These are phyloP conservation scores for Scaptomyza caliginosa DNA, from an alignment of 2,888 invertebrate genomes.

Conservation along the genomic window DNA sequence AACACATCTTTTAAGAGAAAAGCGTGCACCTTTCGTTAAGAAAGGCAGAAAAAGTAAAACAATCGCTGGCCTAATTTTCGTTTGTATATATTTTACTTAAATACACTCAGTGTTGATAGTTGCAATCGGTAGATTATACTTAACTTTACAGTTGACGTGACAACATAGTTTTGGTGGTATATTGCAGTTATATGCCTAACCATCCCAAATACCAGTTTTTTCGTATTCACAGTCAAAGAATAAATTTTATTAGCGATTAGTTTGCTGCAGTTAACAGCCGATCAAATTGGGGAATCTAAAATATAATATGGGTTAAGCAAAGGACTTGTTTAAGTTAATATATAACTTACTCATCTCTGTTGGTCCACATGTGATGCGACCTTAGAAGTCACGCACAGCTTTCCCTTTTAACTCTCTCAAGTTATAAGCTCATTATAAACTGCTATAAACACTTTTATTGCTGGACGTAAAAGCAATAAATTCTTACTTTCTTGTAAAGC, in stretches of 20 bases:
- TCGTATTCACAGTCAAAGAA: constrained; percentile 40
- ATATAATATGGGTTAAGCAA: background rate
- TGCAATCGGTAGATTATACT: constrained; percentile 1
- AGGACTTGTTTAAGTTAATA: background rate
- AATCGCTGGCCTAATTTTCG: constrained; percentile 29
- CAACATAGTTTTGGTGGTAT: constrained; percentile 33
- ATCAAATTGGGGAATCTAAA: constrained; percentile 28
- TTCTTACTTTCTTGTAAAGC: background rate
- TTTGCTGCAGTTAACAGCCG: constrained; percentile 30
- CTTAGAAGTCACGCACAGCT: constrained; percentile 6
- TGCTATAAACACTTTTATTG: constrained; percentile 11
- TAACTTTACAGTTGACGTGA: background rate
- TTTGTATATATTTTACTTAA: constrained; percentile 23
- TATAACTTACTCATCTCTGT: constrained; percentile 32
- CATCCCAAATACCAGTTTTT: constrained; percentile 39
- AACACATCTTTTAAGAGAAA: constrained; percentile 32
- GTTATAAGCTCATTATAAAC: too few relatives aligned
- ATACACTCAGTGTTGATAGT: background rate
- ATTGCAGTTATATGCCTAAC: constrained; percentile 34
- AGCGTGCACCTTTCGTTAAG: background rate
- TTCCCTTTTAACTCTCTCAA: background rate
- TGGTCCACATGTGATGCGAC: constrained; percentile 56
- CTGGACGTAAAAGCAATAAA: background rate
- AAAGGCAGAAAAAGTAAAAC: constrained; percentile 5
- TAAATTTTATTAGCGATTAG: too few relatives aligned